Base-by-base conservation (phyloP, 2,888 invertebrate genomes). In the Pachymerium ferrugineum region DNA sequence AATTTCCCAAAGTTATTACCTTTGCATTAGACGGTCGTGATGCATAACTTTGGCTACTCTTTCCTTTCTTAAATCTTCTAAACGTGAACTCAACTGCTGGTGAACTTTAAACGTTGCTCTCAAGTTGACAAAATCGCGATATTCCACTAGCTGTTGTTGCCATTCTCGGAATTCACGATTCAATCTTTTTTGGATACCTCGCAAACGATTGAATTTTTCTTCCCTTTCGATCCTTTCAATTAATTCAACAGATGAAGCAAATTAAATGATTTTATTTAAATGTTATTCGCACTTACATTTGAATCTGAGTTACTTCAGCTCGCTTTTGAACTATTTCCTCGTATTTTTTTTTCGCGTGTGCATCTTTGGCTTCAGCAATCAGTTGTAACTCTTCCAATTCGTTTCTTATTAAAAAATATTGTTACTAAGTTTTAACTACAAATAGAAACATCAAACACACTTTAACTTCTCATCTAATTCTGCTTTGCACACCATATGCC, bases 1-100 rank as follows among this genome's bases (percentile, higher is more conserved):
- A 16, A 31, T 5, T 22, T 6, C 16, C 4, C 4, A 5, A 42
- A 4, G 5, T 30, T 30, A 30, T 71, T 74, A 74, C 74, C 35
- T 31, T 54, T 67, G 71, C 74, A 74, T 74, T 72, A 47, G 29
- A 62, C 72, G 54, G 10, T 68, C 28, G 38, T 74, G 74, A 19
- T 70, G 42, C 31, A 38, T 33, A 5, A 62, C 72, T 10, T 67
- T 72, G 8, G 42, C 33, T 1, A 74, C 47, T 28, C 70, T 19
- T 31, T 74, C 74, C 19, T 72, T 69, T 25, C 70, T 19, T 8
- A 74, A 14, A 25, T 72, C 72, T 19, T 72, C 72, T 38, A 25
- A 42, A 25, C 47, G 42, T 14, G 72, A 19, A n/a, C 25, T 25
- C 0, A 38, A 14, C 22, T 42, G 38, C 16, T 72, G 42, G 6